phyloP scores from a whole-genome alignment of 2,888 invertebrate species.

The Pyrgus malvae region DNA sequence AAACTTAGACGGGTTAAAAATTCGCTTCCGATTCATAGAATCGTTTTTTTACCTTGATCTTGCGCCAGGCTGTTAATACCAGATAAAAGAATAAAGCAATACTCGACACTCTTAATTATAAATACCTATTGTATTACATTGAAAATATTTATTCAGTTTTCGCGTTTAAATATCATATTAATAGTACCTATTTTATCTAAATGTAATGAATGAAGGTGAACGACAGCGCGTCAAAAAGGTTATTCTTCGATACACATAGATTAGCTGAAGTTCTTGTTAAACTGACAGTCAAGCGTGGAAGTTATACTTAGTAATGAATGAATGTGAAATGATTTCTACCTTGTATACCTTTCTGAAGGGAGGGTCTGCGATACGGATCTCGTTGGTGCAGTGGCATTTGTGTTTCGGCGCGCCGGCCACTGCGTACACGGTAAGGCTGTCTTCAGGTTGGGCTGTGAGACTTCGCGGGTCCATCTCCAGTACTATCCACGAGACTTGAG shows the following conservation, averaged over 20 bases:
- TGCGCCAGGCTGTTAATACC: no score
- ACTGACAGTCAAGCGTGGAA: constrained; percentile 5
- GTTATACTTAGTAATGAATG: constrained; percentile 10
- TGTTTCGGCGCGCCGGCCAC: constrained; percentile 64
- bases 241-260: constrained; percentile 7
- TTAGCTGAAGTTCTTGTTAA: background rate
- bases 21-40: no score
- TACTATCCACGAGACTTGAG: constrained; percentile 94
- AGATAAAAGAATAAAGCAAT: no score
- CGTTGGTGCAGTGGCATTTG: constrained; percentile 59
- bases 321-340: constrained; percentile 49
- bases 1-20: no score
- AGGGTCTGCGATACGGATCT: constrained; percentile 51
- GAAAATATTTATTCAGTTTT: background rate
- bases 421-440: constrained; percentile 87
- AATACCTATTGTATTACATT: background rate
- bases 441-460: constrained; percentile 96
- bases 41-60: no score
- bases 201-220: constrained; percentile 26
- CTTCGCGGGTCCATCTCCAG: constrained; percentile 96
- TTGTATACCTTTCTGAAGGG: constrained; percentile 76
- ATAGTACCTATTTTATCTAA: no score
- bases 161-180: no score
- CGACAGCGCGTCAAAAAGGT: constrained; percentile 5
- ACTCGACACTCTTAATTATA: no score